Evolutionary conservation across 2,113 vertebrate genomes (phyloP).

Genomic region (Cariama cristata): DNA sequence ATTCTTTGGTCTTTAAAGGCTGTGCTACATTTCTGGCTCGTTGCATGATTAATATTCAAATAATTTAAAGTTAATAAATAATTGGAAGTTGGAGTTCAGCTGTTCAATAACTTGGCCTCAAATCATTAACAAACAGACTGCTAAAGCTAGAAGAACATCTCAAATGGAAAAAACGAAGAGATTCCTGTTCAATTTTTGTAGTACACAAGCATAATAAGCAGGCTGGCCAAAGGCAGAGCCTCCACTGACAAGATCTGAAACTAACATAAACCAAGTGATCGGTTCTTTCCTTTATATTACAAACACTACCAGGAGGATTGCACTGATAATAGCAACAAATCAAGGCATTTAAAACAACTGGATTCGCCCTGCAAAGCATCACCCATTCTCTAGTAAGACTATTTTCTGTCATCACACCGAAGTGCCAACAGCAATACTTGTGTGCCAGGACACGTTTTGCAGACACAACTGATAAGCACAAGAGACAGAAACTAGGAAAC

Average conservation of each 20-base stretch:
- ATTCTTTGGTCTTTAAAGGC: background rate
- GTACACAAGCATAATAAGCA: background rate
- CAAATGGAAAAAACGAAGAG: accelerated
- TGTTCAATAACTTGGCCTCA: background rate
- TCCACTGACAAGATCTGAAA: background rate
- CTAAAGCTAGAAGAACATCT: background rate
- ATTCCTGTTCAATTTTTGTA: background rate
- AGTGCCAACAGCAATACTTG: background rate
- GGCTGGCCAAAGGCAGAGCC: background rate
- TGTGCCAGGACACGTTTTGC: background rate
- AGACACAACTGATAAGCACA: background rate
- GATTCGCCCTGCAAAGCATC: background rate
- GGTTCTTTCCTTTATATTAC: background rate
- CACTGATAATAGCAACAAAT: background rate
- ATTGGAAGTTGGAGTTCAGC: background rate
- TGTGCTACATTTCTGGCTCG: background rate
- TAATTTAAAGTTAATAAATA: background rate
- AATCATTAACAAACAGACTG: background rate
- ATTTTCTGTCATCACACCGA: background rate
- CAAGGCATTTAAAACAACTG: background rate
- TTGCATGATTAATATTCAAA: background rate
- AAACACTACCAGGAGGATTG: no score
- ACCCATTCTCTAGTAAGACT: background rate
- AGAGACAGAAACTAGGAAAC: background rate
- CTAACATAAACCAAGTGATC: background rate